Conservation (phyloP, 2,113 vertebrate species). For the Fregetta grallaria region DNA sequence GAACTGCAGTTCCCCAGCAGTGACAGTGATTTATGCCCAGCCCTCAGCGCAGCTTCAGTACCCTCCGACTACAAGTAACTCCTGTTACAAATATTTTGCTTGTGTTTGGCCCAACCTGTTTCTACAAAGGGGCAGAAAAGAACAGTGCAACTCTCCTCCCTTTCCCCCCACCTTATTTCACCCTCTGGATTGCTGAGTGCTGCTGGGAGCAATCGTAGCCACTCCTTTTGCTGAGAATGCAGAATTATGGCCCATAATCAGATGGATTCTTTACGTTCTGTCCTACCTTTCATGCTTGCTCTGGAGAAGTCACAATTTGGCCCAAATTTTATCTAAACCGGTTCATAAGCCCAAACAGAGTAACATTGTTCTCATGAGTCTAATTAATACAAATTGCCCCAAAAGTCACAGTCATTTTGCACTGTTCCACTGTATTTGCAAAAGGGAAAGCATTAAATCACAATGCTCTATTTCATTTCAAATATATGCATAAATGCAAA, state of each 20-base stretch:
- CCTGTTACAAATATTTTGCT: background rate
- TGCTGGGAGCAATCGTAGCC: background rate
- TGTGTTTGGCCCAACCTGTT: background rate
- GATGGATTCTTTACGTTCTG: background rate
- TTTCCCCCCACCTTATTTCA: background rate
- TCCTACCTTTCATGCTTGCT: background rate
- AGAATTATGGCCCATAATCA: background rate
- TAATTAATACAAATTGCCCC: constrained; percentile 14
- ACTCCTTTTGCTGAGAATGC: background rate
- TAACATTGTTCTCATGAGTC: background rate
- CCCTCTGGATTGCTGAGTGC: background rate
- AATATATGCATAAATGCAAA: constrained; percentile 52
- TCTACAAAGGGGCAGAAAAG: background rate
- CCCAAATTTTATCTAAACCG: background rate
- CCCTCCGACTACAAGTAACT: background rate
- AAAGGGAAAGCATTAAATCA: constrained; percentile 42
- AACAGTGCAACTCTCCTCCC: background rate
- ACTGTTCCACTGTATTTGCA: background rate
- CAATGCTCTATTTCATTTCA: constrained; percentile 36
- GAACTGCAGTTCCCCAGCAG: background rate
- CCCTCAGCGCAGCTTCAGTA: background rate
- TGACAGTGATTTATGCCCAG: background rate
- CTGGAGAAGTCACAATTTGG: background rate
- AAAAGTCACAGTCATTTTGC: background rate
- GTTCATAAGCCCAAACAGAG: constrained; percentile 19